Conservation (phyloP, 2,797 vertebrate genomes). For the Lepus oiostolus region DNA sequence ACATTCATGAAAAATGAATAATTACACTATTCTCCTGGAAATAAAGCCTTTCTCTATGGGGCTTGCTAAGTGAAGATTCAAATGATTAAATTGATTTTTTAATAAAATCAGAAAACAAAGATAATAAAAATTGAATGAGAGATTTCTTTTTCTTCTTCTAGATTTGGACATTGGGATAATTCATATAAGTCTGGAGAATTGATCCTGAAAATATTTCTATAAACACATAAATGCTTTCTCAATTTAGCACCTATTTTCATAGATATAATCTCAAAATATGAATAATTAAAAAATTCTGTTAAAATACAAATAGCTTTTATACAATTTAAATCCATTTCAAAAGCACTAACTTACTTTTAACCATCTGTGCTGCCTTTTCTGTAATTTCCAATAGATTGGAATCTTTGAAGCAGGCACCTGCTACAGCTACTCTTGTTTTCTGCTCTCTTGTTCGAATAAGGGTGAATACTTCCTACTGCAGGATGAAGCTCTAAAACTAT, state of each 20-base stretch:
- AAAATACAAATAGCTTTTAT: constrained; percentile 66
- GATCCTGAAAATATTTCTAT: constrained; percentile 58
- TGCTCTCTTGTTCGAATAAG: neutral
- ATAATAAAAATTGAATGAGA: constrained; percentile 53
- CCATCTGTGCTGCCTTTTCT: constrained; percentile 48
- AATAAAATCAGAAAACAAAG: constrained; percentile 74
- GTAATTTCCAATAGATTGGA: constrained; percentile 32
- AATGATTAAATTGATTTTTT: constrained; percentile 69
- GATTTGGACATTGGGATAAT: constrained; percentile 20
- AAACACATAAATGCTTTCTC: constrained; percentile 53
- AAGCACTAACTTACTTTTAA: constrained; percentile 74
- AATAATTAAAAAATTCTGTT: constrained; percentile 58
- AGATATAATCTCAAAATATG: constrained; percentile 59
- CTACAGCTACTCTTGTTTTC: neutral
- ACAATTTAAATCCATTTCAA: constrained; percentile 68
- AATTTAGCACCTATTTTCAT: constrained; percentile 59
- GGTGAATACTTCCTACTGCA: neutral
- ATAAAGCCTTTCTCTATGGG: neutral
- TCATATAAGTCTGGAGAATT: neutral
- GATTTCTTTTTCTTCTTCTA: neutral
- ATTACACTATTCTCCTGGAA: constrained; percentile 71
- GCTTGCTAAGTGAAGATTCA: constrained; percentile 33
- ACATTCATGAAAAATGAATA: constrained; percentile 72
- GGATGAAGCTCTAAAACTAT: neutral
- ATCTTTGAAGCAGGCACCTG: constrained; percentile 23